Evolutionary conservation across 2,888 invertebrate genomes (phyloP).

Genomic region (Protodeltote pygarga): DNA sequence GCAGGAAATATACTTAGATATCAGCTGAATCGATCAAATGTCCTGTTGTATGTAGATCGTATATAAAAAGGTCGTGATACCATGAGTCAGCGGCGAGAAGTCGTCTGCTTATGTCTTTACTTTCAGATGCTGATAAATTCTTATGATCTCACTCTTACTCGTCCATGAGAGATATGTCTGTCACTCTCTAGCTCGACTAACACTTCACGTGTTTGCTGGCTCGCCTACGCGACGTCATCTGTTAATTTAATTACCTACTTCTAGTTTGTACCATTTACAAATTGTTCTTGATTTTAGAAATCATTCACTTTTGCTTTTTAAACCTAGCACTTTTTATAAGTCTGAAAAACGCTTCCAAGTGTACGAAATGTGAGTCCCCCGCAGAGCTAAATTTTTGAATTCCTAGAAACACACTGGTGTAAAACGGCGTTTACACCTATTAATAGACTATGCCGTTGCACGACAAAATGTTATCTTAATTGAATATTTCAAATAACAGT

Average conservation of each 20-base stretch:
- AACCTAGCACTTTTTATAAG: constrained; percentile 8
- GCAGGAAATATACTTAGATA: constrained; percentile 50
- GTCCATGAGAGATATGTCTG: constrained; percentile 55
- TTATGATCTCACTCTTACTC: constrained; percentile 70
- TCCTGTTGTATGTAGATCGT: constrained; percentile 57
- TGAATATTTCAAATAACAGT: constrained; percentile 34
- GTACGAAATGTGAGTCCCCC: constrained; percentile 28
- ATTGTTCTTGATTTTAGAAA: constrained; percentile 46
- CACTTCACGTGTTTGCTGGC: constrained; percentile 62
- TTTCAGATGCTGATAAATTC: constrained; percentile 64
- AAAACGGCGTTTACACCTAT: constrained; percentile 22
- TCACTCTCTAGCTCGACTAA: constrained; percentile 65
- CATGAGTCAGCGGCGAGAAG: constrained; percentile 74
- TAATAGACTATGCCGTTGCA: constrained; percentile 19
- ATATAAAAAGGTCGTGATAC: constrained; percentile 57
- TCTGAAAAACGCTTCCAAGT: constrained; percentile 1
- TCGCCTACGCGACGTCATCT: constrained; percentile 72
- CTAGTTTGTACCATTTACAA: constrained; percentile 57
- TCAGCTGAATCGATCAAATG: constrained; percentile 47
- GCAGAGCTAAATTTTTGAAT: constrained; percentile 36
- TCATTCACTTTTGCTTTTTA: constrained; percentile 19
- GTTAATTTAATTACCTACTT: constrained; percentile 81
- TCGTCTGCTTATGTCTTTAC: constrained; percentile 64
- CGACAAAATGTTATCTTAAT: constrained; percentile 38
- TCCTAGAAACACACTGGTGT: constrained; percentile 28